A percentile compares a stretch with the other conserved stretches of the same genome.
These are phyloP conservation scores for Scaptodrosophila latifasciaeformis DNA, from an alignment of 2,888 invertebrate genomes.

Conservation along the genomic window DNA sequence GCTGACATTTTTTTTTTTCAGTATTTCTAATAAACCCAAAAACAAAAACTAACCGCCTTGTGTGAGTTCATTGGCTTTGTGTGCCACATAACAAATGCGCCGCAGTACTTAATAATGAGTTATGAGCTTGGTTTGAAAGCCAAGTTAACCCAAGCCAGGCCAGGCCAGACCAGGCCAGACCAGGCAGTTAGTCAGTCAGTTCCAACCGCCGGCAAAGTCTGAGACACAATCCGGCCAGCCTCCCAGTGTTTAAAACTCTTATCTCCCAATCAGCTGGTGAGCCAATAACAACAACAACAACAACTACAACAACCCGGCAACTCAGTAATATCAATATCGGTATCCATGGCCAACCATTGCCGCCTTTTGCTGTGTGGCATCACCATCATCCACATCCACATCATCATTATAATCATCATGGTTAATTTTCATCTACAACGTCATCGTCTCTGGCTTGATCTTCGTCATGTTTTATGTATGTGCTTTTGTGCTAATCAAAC, in stretches of 20 bases:
- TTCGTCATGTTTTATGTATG: constrained; percentile 53
- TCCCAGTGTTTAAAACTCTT: background rate
- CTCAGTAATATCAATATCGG: background rate
- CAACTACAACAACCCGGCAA: constrained; percentile 8
- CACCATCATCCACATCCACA: constrained; percentile 19
- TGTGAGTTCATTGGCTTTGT: constrained; percentile 54
- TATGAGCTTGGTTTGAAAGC: constrained; percentile 44
- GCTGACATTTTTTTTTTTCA: background rate
- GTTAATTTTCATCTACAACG: constrained; percentile 16
- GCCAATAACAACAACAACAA: constrained; percentile 1
- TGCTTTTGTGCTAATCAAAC: constrained; percentile 49
- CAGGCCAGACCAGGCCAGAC: background rate
- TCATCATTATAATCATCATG: constrained; percentile 26
- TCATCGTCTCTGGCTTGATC: background rate
- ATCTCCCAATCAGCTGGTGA: background rate
- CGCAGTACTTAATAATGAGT: constrained; percentile 49
- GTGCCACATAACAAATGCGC: constrained; percentile 60
- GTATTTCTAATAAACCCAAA: constrained; percentile 12
- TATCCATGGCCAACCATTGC: no score
- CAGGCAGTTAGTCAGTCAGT: background rate
- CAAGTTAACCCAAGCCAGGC: constrained; percentile 32
- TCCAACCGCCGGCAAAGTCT: no score
- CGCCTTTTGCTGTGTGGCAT: no score
- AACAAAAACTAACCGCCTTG: constrained; percentile 9
- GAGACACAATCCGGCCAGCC: no score